phyloP scores from a whole-genome alignment of 2,888 invertebrate species.

The Drosophila quasianomalipes region DNA sequence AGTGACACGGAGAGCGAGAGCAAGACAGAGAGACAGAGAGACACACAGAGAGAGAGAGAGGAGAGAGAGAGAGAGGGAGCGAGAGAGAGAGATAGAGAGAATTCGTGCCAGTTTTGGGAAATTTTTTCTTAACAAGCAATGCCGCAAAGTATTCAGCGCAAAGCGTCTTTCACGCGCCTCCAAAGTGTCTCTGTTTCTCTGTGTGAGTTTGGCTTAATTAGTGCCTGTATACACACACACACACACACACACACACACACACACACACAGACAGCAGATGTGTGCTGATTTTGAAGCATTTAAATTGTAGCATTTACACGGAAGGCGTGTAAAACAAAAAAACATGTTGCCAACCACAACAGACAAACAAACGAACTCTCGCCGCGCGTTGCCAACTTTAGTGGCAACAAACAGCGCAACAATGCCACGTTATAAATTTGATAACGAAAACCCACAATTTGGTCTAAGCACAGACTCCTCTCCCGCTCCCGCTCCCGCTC shows the following conservation, averaged over 20 bases:
- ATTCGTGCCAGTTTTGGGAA: constrained; percentile 64
- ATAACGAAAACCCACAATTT: constrained; percentile 25
- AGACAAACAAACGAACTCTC: constrained; percentile 8
- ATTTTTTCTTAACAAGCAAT: constrained; percentile 49
- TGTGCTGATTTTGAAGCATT: constrained; percentile 1
- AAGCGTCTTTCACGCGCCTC: constrained; percentile 31
- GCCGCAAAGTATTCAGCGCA: constrained; percentile 54
- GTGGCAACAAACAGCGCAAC: constrained; percentile 20
- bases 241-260: constrained; percentile 2
- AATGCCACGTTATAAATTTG: constrained; percentile 27
- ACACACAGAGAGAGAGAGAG: constrained; percentile 12
- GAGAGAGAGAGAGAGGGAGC: constrained; percentile 1
- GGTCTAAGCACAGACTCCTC: constrained; percentile 1
- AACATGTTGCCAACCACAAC: constrained; percentile 42
- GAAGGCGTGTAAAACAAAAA: constrained; percentile 12
- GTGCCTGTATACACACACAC: constrained; percentile 41
- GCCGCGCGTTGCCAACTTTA: constrained; percentile 39
- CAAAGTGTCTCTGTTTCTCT: background rate
- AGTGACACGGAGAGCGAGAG: constrained; percentile 15
- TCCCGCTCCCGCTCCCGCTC: background rate
- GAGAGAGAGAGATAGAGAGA: constrained; percentile 28
- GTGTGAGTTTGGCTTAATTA: constrained; percentile 56
- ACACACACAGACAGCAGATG: background rate
- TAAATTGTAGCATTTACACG: constrained; percentile 11
- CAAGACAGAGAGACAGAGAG: constrained; percentile 10